Evolutionary conservation across 2,888 invertebrate species (phyloP).

Genomic region (Catonia carolina): DNA sequence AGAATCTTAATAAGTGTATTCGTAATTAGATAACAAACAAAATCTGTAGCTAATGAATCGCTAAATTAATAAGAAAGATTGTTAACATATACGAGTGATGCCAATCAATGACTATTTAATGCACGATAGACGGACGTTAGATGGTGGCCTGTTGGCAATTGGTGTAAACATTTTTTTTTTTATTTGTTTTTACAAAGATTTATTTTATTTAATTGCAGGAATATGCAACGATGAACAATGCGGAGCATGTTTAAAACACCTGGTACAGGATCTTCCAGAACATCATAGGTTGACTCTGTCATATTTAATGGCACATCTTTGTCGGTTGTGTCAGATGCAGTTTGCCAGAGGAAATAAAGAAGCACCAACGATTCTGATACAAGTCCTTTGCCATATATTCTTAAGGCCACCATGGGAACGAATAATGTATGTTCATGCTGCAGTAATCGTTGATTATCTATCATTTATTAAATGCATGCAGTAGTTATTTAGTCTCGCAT

Average conservation of each 20-base stretch:
- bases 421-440: conserved; percentile 55
- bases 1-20: too few relatives aligned
- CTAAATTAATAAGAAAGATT: too few relatives aligned
- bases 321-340: conserved; percentile 62
- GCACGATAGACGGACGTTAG: too few relatives aligned
- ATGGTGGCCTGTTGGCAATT: too few relatives aligned
- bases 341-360: conserved; percentile 55
- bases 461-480: too few relatives aligned
- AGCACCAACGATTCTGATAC: conserved; percentile 59
- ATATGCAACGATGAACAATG: conserved; percentile 52
- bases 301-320: conserved; percentile 63
- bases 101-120: too few relatives aligned
- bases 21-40: too few relatives aligned
- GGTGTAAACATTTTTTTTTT: not conserved
- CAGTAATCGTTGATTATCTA: not conserved
- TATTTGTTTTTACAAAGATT: too few relatives aligned
- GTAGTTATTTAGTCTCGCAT: too few relatives aligned
- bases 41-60: too few relatives aligned
- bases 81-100: too few relatives aligned
- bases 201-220: too few relatives aligned
- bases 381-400: conserved; percentile 65
- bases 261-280: conserved; percentile 55
- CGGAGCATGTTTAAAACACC: conserved; percentile 47
- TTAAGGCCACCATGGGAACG: conserved; percentile 69
- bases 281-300: conserved; percentile 56